Evolutionary conservation across 2,888 invertebrate species (phyloP), one percentile per base, ranked within the genome.

Genomic region (Nemapogon koenigi): DNA sequence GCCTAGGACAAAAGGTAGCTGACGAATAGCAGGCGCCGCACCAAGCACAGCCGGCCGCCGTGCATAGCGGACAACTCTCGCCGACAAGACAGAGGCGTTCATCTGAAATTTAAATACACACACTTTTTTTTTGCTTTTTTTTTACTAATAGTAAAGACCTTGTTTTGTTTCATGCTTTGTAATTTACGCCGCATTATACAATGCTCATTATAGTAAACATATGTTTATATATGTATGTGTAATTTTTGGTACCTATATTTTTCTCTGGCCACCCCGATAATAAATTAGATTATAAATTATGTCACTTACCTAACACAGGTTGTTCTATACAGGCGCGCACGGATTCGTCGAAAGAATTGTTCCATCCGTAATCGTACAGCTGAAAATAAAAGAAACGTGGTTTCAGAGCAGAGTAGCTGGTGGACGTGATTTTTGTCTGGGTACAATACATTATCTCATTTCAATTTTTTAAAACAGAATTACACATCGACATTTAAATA

Each of bases 41-140:
- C 75, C 75, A 75, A n/a, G 65, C 64, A 44, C 76, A 76, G 8
- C 66, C 61, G 0, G 69, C 69, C 2, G 68, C 67, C n/a, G 66
- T 54, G 44, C 76, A 76, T 39, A 72, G 64, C 11, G 58, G 59
- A 44, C 76, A 76, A 38, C 62, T 62, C 45, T 54, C 59, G 22
- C 67, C 69, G 1, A 46, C 11, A 3, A 41, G 41, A 38, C 76
- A 75, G 0, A 61, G 54, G 0, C 51, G 50, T 42, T 64, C 64
- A 28, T 72, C 73, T 72, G 49, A 1, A 22, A n/a, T 17, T 31
- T 22, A 7, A 22, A n/a, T n/a, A n/a, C n/a, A n/a, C n/a, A n/a
- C n/a, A n/a, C n/a, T n/a, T n/a, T n/a, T n/a, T n/a, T n/a, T n/a
- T n/a, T n/a, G n/a, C n/a, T n/a, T n/a, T n/a, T n/a, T n/a, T n/a